Base-by-base conservation (phyloP, 2,797 vertebrate species). In the Acanthornis magna region DNA sequence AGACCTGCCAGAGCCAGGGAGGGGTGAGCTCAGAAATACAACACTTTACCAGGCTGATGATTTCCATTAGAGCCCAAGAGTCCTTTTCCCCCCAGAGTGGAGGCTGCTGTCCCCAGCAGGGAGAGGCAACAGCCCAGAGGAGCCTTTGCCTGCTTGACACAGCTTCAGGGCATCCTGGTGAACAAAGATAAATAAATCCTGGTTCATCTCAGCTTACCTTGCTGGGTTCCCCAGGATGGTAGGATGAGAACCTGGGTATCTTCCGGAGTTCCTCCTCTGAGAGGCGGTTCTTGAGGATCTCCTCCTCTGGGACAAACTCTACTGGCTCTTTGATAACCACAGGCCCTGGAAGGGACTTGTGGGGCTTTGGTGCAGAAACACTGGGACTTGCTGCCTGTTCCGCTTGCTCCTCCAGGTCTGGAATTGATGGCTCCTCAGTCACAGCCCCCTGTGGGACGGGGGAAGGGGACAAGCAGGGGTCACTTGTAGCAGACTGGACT, bases 171-270 rank as follows among this genome's bases (percentile, higher is more conserved):
- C 89, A 82, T 32, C 27, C 47, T 87, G 86, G 62, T 7, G 60
- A 87, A 58, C 43, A 65, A 80, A n/a, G 95, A 89, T 13, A 92
- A 93, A 89, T 13, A 92, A 93, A 77, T 18, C 70, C 71, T 73
- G 34, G 9, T 3, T 73, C 55, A 30, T 30, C 67, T 94, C 65
- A 84, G 81, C 76, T 51, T 93, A 99, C 99, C 98, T 98, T 98
- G 85, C 97, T 99, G 29, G 98, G 98, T 68, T 98, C 97, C 85
- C 99, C 99, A 13, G 98, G 97, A 84, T 97, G 97, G 97, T 99
- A 99, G 96, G 98, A 98, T 16, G 96, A 97, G 97, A 99, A 99
- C 92, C 98, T 97, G 43, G 98, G 97, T 77, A 99, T 98, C 74
- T 87, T 98, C 73, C 96, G 97, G 91, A 99, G 98, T 40, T 96